Percentiles rank a stretch among this genome's conserved stretches.
These are phyloP conservation scores for Rhea pennata DNA, from an alignment of 2,113 vertebrate species.

Conservation along the genomic window DNA sequence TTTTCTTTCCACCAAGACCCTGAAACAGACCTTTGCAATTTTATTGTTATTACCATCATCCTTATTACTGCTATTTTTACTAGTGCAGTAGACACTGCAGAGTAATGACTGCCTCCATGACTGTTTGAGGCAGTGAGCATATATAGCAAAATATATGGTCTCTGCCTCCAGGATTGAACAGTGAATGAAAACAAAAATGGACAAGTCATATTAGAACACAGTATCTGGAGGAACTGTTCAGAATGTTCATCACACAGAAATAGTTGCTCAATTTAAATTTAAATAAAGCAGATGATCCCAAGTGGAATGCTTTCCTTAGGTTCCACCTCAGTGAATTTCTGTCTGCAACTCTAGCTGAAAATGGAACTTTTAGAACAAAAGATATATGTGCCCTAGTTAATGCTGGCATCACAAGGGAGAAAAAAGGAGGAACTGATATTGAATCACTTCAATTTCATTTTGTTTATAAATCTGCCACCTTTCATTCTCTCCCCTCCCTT, in stretches of 20 bases:
- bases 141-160: background rate
- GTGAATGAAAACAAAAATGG: background rate
- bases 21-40: background rate
- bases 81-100: background rate
- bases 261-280: background rate
- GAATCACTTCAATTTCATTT: background rate
- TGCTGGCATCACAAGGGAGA: background rate
- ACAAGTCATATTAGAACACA: background rate
- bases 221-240: background rate
- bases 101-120: background rate
- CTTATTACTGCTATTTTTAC: background rate
- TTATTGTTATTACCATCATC: background rate
- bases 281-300: background rate
- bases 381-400: fast-evolving
- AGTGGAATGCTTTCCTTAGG: background rate
- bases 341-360: background rate
- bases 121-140: background rate
- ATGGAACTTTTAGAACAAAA: background rate
- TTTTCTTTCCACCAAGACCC: background rate
- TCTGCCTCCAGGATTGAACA: background rate
- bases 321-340: background rate
- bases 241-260: background rate
- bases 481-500: background rate
- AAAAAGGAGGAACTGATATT: background rate
- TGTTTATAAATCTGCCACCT: background rate